Evolutionary conservation across 2,888 invertebrate genomes (phyloP).

Genomic region (Laothoe populi): DNA sequence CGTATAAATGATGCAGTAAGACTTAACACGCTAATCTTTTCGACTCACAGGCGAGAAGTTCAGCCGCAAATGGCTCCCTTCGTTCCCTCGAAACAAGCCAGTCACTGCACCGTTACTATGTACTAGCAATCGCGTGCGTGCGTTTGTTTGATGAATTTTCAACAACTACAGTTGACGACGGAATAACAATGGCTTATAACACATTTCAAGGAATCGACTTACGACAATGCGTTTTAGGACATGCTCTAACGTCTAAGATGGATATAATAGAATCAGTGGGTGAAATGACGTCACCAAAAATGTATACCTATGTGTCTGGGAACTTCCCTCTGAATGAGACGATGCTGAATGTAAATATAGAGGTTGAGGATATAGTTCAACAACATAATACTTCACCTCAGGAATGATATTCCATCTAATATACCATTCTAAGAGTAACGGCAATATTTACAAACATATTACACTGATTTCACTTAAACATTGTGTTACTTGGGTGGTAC

Average conservation of each 20-base stretch:
- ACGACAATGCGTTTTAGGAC: conserved; percentile 19
- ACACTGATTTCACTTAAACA: not conserved
- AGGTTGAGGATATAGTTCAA: no score
- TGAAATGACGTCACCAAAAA: not conserved
- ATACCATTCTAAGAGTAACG: no score
- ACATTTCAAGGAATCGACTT: conserved; percentile 39
- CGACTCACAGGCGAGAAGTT: conserved; percentile 35
- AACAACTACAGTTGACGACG: conserved; percentile 35
- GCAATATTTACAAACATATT: not conserved
- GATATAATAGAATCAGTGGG: conserved; percentile 2
- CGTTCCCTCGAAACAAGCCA: conserved; percentile 53
- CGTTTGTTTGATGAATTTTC: conserved; percentile 49
- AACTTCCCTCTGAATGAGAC: not conserved
- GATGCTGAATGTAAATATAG: not conserved
- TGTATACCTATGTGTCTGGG: not conserved
- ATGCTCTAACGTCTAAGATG: not conserved
- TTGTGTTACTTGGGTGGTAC: conserved; percentile 10
- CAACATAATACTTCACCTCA: no score
- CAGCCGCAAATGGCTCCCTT: conserved; percentile 56
- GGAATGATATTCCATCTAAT: no score
- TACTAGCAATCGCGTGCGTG: conserved; percentile 34
- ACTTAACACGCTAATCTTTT: conserved; percentile 38
- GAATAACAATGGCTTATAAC: conserved; percentile 44
- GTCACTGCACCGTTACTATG: conserved; percentile 58
- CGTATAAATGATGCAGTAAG: conserved; percentile 15